phyloP scores from a whole-genome alignment of 2,888 invertebrate species.

The Lasioglossum figueresi region DNA sequence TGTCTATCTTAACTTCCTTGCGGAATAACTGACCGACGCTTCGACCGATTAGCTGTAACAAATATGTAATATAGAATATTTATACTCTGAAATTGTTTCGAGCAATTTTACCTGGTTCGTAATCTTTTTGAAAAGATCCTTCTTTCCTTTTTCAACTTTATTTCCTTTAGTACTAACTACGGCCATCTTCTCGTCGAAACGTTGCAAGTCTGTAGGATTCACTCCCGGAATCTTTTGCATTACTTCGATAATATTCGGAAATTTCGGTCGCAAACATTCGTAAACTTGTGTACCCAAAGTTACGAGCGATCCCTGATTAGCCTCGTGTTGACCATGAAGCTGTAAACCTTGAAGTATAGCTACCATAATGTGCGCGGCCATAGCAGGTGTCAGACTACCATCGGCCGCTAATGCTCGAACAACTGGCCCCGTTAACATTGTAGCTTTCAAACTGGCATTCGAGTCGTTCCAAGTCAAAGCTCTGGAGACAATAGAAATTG shows the following conservation, averaged over 20 bases:
- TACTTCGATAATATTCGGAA: slow-evolving; percentile 88
- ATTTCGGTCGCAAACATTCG: slow-evolving; percentile 91
- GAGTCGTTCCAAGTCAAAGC: slow-evolving; percentile 95
- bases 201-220: slow-evolving; percentile 91
- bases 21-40: slow-evolving; percentile 95
- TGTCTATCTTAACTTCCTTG: slow-evolving; percentile 93
- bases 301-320: slow-evolving; percentile 92
- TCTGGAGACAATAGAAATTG: slow-evolving; percentile 75
- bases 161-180: slow-evolving; percentile 88
- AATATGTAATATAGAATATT: neutral
- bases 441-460: slow-evolving; percentile 92
- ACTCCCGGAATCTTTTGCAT: slow-evolving; percentile 92
- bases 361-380: slow-evolving; percentile 90
- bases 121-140: slow-evolving; percentile 95
- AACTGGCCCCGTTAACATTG: slow-evolving; percentile 89
- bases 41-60: slow-evolving; percentile 89
- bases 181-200: slow-evolving; percentile 93
- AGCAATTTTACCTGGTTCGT: slow-evolving; percentile 88
- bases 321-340: slow-evolving; percentile 95
- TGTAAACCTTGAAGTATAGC: slow-evolving; percentile 92
- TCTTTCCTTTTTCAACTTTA: slow-evolving; percentile 95
- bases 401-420: slow-evolving; percentile 88
- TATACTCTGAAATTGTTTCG: neutral
- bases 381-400: slow-evolving; percentile 87
- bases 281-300: slow-evolving; percentile 94